Evolutionary conservation across 2,113 vertebrate genomes (phyloP), one percentile per base, ranked within the genome.

Genomic region (Aspiorhynchus laticeps): DNA sequence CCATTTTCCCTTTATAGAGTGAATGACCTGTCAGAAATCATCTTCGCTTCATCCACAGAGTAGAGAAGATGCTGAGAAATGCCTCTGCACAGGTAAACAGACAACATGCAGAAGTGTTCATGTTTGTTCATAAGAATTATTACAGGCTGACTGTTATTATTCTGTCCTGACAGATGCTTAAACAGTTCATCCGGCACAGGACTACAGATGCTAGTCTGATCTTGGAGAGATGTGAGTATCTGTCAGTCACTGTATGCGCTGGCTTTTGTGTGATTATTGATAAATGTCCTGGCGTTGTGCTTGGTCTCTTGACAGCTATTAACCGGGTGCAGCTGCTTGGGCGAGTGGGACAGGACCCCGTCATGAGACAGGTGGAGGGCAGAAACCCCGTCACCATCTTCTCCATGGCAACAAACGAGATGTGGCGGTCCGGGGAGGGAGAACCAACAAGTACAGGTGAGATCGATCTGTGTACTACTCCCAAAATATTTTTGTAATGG

Each of bases 301-400:
- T 81, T 28, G 46, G 51, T 24, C 3, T 4, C 75, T 21, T 78
- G 9, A 14, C 88, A 99, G 98, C 98, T 3, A 93, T 99, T 92
- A 99, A 99, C 90, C 95, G 95, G 0, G 97, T 99, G 28, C 97
- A 99, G 94, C 92, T 99, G 65, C 92, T 99, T 21, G 98, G 98
- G 9, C 95, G 98, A 14, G 98, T 99, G 19, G 97, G 98, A 15
- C 98, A 99, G 92, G 98, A 99, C 90, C 97, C 98, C 0, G 95
- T 99, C 80, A 97, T 99, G 97, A 97, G 98, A 89, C 98, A 99
- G 88, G 95, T 96, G 82, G 98, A 99, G 0, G 97, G 97, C 11
- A 97, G 96, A 87, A 99, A 98, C 89, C 97, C 98, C 0, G 98
- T 99, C 76, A 99, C 97, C 53, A 99, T 99, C 92, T 99, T 99